A percentile compares a stretch with the other conserved stretches of the same genome.
These are phyloP conservation scores for Phacellophora camtschatica DNA, from an alignment of 30 jellyfish, hydroid and myxozoan species.

Conservation along the genomic window DNA sequence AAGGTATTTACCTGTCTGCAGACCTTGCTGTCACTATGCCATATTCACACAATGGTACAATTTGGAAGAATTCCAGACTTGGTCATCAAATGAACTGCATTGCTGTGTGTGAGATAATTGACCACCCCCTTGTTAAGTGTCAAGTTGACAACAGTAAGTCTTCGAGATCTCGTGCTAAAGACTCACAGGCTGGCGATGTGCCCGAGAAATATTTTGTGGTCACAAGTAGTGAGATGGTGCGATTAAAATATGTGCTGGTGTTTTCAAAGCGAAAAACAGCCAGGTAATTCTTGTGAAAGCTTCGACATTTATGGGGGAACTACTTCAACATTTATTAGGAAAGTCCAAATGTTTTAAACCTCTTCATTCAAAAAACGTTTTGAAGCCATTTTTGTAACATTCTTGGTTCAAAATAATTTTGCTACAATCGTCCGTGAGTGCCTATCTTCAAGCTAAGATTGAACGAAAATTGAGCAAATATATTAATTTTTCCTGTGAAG, in stretches of 20 bases:
- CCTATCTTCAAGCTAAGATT: too few relatives aligned
- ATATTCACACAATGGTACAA: conserved; percentile 61
- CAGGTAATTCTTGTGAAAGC: conserved; percentile 13
- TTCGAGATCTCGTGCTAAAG: conserved; percentile 78
- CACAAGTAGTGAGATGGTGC: conserved; percentile 87
- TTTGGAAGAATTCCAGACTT: conserved; percentile 81
- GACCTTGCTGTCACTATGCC: conserved; percentile 94
- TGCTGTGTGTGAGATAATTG: conserved; percentile 88
- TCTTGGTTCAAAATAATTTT: too few relatives aligned
- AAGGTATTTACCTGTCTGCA: conserved; percentile 82
- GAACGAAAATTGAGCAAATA: too few relatives aligned
- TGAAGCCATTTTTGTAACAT: too few relatives aligned
- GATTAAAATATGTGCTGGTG: conserved; percentile 70
- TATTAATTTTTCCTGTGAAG: too few relatives aligned
- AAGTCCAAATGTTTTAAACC: too few relatives aligned
- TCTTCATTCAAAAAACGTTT: too few relatives aligned
- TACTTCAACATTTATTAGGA: too few relatives aligned
- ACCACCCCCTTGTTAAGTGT: conserved; percentile 93
- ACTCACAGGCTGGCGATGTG: conserved; percentile 89
- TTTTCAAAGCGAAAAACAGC: conserved; percentile 15
- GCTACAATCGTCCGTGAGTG: too few relatives aligned
- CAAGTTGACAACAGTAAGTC: conserved; percentile 21
- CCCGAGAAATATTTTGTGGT: conserved; percentile 92
- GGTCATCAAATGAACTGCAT: conserved; percentile 83
- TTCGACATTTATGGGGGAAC: not conserved